A percentile compares a stretch with the other conserved stretches of the same genome.
Conservation (phyloP, 1,140 invertebrate species). For the Dendroctonus ponderosae region DNA sequence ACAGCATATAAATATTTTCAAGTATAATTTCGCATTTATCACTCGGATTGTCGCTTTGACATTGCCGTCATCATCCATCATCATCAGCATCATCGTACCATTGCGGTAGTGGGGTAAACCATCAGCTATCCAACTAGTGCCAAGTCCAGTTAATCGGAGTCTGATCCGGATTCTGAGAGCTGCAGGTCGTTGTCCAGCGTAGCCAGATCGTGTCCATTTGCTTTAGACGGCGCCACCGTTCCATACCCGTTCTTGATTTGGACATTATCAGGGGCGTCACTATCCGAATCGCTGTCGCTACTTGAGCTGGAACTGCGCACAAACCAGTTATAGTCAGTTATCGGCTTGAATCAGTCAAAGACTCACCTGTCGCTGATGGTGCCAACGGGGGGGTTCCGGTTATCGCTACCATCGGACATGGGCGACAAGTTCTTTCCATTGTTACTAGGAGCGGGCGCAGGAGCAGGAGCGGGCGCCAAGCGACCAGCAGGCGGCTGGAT, state of each 20-base stretch:
- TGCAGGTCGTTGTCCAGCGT: constrained; percentile 69
- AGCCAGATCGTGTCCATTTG: constrained; percentile 55
- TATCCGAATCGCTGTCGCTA: constrained; percentile 48
- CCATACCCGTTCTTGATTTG: constrained; percentile 46
- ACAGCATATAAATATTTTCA: too few relatives aligned
- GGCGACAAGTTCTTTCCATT: constrained; percentile 27
- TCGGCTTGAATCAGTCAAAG: neutral
- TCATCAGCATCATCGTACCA: too few relatives aligned
- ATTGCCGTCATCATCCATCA: too few relatives aligned
- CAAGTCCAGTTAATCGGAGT: constrained; percentile 47
- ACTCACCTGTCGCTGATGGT: constrained; percentile 45
- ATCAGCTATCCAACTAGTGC: too few relatives aligned
- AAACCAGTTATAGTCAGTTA: neutral
- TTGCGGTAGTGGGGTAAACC: too few relatives aligned
- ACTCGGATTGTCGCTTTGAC: too few relatives aligned
- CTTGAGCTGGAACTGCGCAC: constrained; percentile 39
- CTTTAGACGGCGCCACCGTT: constrained; percentile 47
- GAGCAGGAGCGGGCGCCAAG: constrained; percentile 7
- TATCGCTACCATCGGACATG: constrained; percentile 37
- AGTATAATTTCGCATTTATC: too few relatives aligned
- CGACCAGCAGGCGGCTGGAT: constrained; percentile 21
- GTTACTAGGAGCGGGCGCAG: constrained; percentile 3
- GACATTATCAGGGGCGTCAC: constrained; percentile 40
- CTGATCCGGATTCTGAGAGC: constrained; percentile 72
- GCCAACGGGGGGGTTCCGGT: constrained; percentile 40